Percentiles rank a stretch among this genome's conserved stretches.
These are phyloP conservation scores for Tetranychus piercei DNA, from an alignment of 2,888 invertebrate genomes.

Conservation along the genomic window DNA sequence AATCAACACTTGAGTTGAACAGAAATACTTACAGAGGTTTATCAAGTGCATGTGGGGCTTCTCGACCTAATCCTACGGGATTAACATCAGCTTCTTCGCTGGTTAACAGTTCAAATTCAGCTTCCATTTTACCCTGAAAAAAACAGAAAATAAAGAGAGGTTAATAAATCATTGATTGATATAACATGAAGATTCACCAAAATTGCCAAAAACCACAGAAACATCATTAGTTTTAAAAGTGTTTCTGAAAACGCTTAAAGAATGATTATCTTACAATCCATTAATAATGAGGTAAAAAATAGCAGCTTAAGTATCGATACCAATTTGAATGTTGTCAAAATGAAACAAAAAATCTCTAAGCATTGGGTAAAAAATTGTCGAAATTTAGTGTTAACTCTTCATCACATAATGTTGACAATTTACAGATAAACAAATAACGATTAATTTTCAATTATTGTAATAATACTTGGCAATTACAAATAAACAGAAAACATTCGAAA, in stretches of 20 bases:
- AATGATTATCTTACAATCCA: neutral
- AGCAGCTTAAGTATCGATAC: neutral
- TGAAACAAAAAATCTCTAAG: neutral
- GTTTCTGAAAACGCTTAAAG: neutral
- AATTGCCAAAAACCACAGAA: neutral
- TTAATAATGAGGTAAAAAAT: neutral
- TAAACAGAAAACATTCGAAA: neutral
- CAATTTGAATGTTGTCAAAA: neutral
- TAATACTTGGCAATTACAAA: neutral
- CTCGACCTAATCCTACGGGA: constrained; percentile 61
- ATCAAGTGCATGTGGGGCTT: constrained; percentile 68
- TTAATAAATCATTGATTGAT: neutral
- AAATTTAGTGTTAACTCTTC: neutral
- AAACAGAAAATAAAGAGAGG: neutral
- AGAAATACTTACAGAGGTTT: constrained; percentile 46
- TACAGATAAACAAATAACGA: neutral
- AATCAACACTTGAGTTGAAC: neutral
- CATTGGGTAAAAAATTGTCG: neutral
- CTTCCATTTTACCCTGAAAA: constrained; percentile 64
- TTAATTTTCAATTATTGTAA: neutral
- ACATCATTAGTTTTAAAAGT: neutral
- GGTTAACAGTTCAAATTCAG: constrained; percentile 65
- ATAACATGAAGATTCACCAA: neutral
- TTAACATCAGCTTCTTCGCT: constrained; percentile 72
- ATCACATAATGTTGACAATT: neutral